A percentile compares a stretch with the other conserved stretches of the same genome.
phyloP scores from a whole-genome alignment of 1,140 invertebrate genomes.

The Ceratina australensis region DNA sequence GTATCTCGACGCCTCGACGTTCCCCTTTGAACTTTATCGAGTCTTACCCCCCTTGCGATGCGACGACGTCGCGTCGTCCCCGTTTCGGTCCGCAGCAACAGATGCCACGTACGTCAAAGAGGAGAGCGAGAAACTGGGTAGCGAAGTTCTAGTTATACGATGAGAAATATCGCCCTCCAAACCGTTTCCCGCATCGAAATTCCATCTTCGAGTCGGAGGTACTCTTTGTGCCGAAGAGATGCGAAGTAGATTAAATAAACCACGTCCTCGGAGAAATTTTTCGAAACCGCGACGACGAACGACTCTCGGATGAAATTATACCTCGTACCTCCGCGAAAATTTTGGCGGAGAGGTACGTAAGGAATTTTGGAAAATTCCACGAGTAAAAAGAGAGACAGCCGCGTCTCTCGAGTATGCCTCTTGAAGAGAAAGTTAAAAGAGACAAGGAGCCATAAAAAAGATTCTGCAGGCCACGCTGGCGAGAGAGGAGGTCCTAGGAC shows the following conservation, averaged over 20 bases:
- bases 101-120: constrained; percentile 29
- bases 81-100: not conserved
- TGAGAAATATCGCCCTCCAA: not conserved
- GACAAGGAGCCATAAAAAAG: too few relatives aligned
- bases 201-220: constrained; percentile 12
- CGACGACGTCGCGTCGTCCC: not conserved
- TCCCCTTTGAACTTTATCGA: constrained; percentile 37
- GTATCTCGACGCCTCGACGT: constrained; percentile 9
- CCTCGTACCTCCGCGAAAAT: not conserved
- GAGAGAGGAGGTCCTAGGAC: too few relatives aligned
- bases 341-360: too few relatives aligned
- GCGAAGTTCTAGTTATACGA: not conserved
- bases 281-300: not conserved
- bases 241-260: constrained; percentile 35
- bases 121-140: not conserved
- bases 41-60: not conserved
- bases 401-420: too few relatives aligned
- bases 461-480: too few relatives aligned
- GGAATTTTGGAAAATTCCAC: too few relatives aligned
- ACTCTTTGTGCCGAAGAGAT: not conserved
- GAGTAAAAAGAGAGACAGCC: too few relatives aligned
- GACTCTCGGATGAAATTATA: not conserved
- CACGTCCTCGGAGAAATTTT: not conserved
- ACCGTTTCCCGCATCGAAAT: constrained; percentile 28
- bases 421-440: too few relatives aligned